phyloP scores from a whole-genome alignment of 2,888 invertebrate genomes.

The Biston stratarius region DNA sequence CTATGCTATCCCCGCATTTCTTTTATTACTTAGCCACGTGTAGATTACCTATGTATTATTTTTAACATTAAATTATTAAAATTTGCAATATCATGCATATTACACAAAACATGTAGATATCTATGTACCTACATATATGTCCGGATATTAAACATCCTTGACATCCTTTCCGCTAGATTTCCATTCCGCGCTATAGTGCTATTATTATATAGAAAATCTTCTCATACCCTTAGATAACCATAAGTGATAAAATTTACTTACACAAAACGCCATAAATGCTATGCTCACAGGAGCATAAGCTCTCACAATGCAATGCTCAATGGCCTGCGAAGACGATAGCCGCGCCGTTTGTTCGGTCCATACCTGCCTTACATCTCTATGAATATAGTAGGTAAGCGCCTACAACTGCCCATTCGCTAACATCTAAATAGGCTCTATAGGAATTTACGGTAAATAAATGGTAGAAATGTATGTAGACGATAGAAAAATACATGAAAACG shows the following conservation, averaged over 20 bases:
- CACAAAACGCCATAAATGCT: conserved; percentile 24
- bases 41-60: no score
- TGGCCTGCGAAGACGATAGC: conserved; percentile 50
- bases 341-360: conserved; percentile 35
- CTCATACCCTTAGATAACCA: not conserved
- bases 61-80: no score
- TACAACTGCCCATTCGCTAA: not conserved
- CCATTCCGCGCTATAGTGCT: not conserved
- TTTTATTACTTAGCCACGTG: no score
- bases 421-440: no score
- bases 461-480: no score
- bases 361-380: not conserved
- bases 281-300: conserved; percentile 36
- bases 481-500: no score
- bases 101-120: no score
- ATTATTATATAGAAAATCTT: not conserved
- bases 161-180: not conserved
- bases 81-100: no score
- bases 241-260: conserved; percentile 16
- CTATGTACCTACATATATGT: no score
- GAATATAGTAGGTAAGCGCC: not conserved
- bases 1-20: no score
- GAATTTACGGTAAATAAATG: no score
- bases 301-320: conserved; percentile 45
- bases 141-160: no score